A percentile compares a stretch with the other conserved stretches of the same genome.
These are phyloP conservation scores for Ganaspis brasiliensis DNA, from an alignment of 2,888 invertebrate species.

Conservation along the genomic window DNA sequence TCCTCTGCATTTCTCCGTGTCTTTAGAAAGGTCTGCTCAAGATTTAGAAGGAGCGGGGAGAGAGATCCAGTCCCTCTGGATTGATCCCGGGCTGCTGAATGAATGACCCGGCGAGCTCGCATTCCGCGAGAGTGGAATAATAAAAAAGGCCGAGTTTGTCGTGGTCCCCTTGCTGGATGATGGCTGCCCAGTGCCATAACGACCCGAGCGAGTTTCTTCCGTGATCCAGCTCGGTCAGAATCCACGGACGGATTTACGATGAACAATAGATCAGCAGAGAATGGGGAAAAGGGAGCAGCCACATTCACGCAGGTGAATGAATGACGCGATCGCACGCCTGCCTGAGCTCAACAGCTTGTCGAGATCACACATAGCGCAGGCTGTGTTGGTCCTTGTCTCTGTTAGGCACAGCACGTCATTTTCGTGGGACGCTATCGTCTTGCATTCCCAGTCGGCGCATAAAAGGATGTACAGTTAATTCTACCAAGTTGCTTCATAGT, in stretches of 20 bases:
- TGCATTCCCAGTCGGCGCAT: constrained; percentile 72
- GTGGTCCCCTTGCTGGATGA: constrained; percentile 39
- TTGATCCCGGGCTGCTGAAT: constrained; percentile 65
- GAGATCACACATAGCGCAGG: constrained; percentile 50
- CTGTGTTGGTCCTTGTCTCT: constrained; percentile 39
- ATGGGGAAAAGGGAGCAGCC: constrained; percentile 51
- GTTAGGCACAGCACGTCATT: constrained; percentile 65
- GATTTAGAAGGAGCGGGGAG: constrained; percentile 37
- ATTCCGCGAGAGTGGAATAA: constrained; percentile 59
- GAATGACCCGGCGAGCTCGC: constrained; percentile 67
- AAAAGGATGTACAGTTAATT: constrained; percentile 77
- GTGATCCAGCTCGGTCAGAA: constrained; percentile 45
- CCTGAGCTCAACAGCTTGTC: constrained; percentile 41
- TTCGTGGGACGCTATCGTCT: constrained; percentile 67
- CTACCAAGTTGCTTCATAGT: constrained; percentile 62
- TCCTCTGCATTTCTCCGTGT: constrained; percentile 3
- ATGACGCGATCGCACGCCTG: constrained; percentile 63
- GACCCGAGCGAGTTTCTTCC: constrained; percentile 52
- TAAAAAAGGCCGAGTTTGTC: constrained; percentile 48
- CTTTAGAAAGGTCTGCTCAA: constrained; percentile 35
- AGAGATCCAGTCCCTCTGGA: constrained; percentile 40
- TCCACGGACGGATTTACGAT: constrained; percentile 59
- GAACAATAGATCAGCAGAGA: constrained; percentile 65
- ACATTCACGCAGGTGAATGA: constrained; percentile 68
- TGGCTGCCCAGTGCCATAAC: constrained; percentile 53